These are phyloP conservation scores for Scolanthus callimorphus DNA, from an alignment of 92 coral and sea anemone genomes.

Conservation along the genomic window DNA sequence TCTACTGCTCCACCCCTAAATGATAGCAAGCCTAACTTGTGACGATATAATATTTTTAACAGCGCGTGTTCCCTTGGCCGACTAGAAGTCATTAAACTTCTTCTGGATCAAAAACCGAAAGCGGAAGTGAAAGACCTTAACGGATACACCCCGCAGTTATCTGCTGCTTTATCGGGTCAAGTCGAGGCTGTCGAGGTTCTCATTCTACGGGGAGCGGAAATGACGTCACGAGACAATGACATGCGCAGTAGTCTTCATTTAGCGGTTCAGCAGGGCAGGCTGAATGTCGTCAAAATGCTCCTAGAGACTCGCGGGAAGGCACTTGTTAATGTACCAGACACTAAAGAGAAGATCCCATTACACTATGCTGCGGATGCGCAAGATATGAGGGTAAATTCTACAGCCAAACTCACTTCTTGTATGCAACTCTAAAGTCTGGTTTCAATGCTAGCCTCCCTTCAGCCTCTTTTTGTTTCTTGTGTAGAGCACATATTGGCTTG, in stretches of 20 bases:
- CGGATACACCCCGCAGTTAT: constrained; percentile 56
- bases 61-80: constrained; percentile 70
- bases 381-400: too few relatives aligned
- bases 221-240: constrained; percentile 51
- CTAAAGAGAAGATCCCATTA: constrained; percentile 50
- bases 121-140: constrained; percentile 39
- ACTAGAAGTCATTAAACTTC: constrained; percentile 24
- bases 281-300: constrained; percentile 35
- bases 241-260: constrained; percentile 63
- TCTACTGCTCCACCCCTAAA: too few relatives aligned
- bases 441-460: too few relatives aligned
- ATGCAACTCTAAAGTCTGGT: too few relatives aligned
- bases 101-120: constrained; percentile 22
- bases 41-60: too few relatives aligned
- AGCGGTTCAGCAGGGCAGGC: constrained; percentile 46
- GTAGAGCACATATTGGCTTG: too few relatives aligned
- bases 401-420: too few relatives aligned
- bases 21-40: too few relatives aligned
- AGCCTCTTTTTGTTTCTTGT: too few relatives aligned
- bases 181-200: constrained; percentile 43
- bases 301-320: constrained; percentile 20
- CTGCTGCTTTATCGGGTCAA: constrained; percentile 53
- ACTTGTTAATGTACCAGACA: constrained; percentile 46
- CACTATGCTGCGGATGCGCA: constrained; percentile 57
- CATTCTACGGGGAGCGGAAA: constrained; percentile 53